Percentiles rank a stretch among this genome's conserved stretches.
Conservation (phyloP, 2,888 invertebrate genomes). For the Agrenia bidenticulata region DNA sequence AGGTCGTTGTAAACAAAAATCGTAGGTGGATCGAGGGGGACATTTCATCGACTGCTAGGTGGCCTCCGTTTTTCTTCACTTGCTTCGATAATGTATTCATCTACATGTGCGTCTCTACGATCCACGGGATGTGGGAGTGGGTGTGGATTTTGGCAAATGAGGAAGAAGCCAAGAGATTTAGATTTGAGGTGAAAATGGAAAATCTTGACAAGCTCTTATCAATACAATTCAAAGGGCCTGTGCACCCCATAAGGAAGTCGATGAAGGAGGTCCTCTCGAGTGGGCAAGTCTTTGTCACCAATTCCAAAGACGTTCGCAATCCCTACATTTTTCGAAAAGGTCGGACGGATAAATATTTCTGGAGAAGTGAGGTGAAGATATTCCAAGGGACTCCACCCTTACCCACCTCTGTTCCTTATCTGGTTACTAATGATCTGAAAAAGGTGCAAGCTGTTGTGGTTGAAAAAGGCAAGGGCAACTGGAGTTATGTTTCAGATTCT, state of each 20-base stretch:
- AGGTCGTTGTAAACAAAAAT: too few species aligned
- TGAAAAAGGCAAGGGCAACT: neutral
- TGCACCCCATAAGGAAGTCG: slow-evolving; percentile 39
- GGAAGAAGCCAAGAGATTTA: slow-evolving; percentile 36
- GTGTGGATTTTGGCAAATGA: slow-evolving; percentile 35
- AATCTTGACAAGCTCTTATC: slow-evolving; percentile 28
- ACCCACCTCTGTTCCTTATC: neutral
- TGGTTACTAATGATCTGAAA: neutral
- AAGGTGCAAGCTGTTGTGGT: slow-evolving; percentile 6
- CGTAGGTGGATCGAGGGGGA: slow-evolving; percentile 36
- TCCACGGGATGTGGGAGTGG: slow-evolving; percentile 43
- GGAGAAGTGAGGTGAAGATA: slow-evolving; percentile 38
- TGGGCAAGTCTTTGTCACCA: slow-evolving; percentile 38
- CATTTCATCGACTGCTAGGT: slow-evolving; percentile 33
- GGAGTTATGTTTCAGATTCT: too few species aligned
- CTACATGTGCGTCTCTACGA: slow-evolving; percentile 36
- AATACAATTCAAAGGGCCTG: slow-evolving; percentile 34
- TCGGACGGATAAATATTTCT: slow-evolving; percentile 24
- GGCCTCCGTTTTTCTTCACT: slow-evolving; percentile 42
- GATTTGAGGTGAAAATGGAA: slow-evolving; percentile 18
- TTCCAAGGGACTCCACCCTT: slow-evolving; percentile 17
- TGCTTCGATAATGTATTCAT: slow-evolving; percentile 41
- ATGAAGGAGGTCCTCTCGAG: slow-evolving; percentile 31
- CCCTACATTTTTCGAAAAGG: slow-evolving; percentile 35
- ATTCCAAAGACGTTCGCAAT: slow-evolving; percentile 38